phyloP scores from a whole-genome alignment of 1,140 invertebrate species.

The Drosophila virilis region DNA sequence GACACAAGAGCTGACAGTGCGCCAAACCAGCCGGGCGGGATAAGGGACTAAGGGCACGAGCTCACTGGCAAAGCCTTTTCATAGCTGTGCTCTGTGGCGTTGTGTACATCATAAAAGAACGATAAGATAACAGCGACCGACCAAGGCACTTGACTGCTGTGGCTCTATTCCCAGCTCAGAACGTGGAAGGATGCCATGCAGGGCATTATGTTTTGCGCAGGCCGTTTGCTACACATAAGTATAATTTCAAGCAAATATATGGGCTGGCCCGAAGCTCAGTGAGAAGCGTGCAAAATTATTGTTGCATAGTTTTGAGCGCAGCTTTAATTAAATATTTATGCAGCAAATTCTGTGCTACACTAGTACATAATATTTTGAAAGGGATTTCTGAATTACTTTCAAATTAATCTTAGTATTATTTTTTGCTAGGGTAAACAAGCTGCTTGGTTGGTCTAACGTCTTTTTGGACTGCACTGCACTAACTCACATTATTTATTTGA shows the following conservation, averaged over 20 bases:
- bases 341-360: background rate
- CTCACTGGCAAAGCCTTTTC: conserved; percentile 53
- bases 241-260: background rate
- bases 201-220: conserved; percentile 7
- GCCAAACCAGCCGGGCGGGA: background rate
- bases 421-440: conserved; percentile 3
- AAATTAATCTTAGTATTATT: background rate
- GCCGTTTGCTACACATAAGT: conserved; percentile 1
- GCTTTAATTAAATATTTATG: background rate
- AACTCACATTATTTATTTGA: conserved; percentile 53
- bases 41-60: conserved; percentile 6
- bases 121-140: conserved; percentile 72
- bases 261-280: background rate
- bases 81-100: conserved; percentile 61
- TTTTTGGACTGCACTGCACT: conserved; percentile 20
- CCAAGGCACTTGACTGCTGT: conserved; percentile 60
- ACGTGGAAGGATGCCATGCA: background rate
- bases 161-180: conserved; percentile 12
- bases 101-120: conserved; percentile 81
- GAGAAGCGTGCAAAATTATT: background rate
- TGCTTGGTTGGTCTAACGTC: background rate
- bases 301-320: background rate
- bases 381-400: too few species aligned
- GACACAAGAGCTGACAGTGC: background rate
- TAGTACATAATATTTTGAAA: background rate